phyloP scores from a whole-genome alignment of 2,888 invertebrate genomes.

The Nomada fabriciana region DNA sequence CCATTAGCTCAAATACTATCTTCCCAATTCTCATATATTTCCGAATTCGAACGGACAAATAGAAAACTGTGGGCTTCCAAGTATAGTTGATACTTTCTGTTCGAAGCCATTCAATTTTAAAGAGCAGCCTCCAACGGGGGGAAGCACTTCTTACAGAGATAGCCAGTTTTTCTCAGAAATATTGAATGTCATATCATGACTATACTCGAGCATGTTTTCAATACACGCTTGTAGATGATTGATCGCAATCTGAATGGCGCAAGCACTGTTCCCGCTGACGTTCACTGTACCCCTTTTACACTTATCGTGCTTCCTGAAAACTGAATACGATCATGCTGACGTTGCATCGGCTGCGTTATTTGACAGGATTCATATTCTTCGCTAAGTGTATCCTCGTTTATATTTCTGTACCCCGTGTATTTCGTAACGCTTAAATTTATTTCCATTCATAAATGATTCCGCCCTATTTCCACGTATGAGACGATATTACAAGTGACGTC shows the following conservation, averaged over 20 bases:
- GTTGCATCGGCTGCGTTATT: background rate
- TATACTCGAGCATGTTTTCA: constrained; percentile 2
- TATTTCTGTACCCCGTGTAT: background rate
- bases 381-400: background rate
- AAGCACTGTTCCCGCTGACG: constrained; percentile 18
- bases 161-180: constrained; percentile 10
- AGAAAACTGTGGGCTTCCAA: no score
- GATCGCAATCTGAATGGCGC: constrained; percentile 18
- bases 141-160: background rate
- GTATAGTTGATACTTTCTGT: no score
- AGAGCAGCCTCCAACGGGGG: background rate
- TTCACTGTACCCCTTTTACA: background rate
- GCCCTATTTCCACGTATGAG: background rate
- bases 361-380: background rate
- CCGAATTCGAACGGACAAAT: no score
- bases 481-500: background rate
- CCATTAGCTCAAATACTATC: no score
- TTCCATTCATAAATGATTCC: background rate
- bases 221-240: constrained; percentile 15
- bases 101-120: background rate
- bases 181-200: background rate
- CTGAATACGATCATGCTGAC: constrained; percentile 30
- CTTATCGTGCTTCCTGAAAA: background rate
- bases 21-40: no score
- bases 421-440: background rate